Evolutionary conservation across 2,888 invertebrate species (phyloP), one percentile per base, ranked within the genome.

Genomic region (Geophilus truncorum): DNA sequence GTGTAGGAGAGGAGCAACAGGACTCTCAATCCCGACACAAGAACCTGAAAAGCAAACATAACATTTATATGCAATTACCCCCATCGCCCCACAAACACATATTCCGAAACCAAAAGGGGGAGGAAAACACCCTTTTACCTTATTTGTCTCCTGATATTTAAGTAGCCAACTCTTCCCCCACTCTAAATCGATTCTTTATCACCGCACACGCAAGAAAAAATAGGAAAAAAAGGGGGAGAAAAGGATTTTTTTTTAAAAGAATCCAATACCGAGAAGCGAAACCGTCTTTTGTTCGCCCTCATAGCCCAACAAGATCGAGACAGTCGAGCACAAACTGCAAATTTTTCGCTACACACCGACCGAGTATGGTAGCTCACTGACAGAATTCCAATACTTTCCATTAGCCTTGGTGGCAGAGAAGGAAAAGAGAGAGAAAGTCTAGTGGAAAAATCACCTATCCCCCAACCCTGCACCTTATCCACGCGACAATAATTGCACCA

Each of bases 331-430:
- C 45, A 45, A 45, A n/a, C 45, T 45, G 45, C 45, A 45, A 45
- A 45, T 45, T 45, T 45, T 45, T 45, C 45, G 45, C 45, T 45
- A 7, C n/a, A 15, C 45, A 45, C 45, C 45, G 45, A 45, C 45
- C 75, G 30, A 9, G 28, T 30, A 30, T 25, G 30, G 75, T 75
- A 28, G 30, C 28, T 30, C 28, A 30, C 28, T 75, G 75, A 75
- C 75, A 75, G 75, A 75, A 75, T 75, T 75, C 75, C 75, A 75
- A 75, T 75, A 75, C 28, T 28, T 75, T 75, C 75, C 75, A 75
- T 75, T 75, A 75, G 75, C 75, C 30, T 75, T 10, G 28, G 30
- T 30, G 28, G 75, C 25, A 30, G 28, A 75, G 75, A 30, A 30
- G 28, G 75, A 30, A 28, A 30, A 28, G 75, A 75, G 30, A 75